Base-by-base conservation (phyloP, 2,888 invertebrate genomes). In the Xestia xanthographa region DNA sequence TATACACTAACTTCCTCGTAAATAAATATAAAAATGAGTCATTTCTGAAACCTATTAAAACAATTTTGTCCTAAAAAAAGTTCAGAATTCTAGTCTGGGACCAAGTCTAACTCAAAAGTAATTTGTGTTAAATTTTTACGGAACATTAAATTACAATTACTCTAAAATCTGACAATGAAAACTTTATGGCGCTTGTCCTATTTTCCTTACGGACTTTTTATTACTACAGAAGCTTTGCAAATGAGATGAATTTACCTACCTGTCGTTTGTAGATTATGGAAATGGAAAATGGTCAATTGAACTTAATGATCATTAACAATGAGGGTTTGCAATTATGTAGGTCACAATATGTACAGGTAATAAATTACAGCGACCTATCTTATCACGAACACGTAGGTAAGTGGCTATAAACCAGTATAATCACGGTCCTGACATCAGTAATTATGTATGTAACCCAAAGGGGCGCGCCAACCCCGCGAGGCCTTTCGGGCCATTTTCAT, bases 131-230 rank as follows among this genome's bases (percentile, higher is more conserved):
- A 50, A 11, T 60, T 66, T 80, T 56, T 41, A 66, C 45, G 45
- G 12, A 68, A 65, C 79, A 53, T 34, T 29, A 68, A 75, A 75
- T 5, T 34, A 34, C 34, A 34, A 80, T 73, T 72, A 80, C 75
- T 50, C 60, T 58, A 50, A 43, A 80, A 80, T 78, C 80, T 79
- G 66, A 34, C 34, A 62, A 80, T 80, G 66, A 82, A 80, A 76
- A 70, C 14, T 80, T 80, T 82, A 80, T 76, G 69, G 22, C 29
- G 41, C 43, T 67, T 63, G 26, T 75, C 34, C 45, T 69, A 82
- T 76, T 80, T 69, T 76, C 76, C 66, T 69, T 48, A 66, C n/a
- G 69, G 68, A 67, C 26, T 43, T 81, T 79, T 79, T 79, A 75
- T 72, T 48, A 79, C 75, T 38, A 75, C 56, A 43, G 56, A 26